Conservation (phyloP, 2,113 vertebrate genomes). For the Epinephelus cyanopodus region DNA sequence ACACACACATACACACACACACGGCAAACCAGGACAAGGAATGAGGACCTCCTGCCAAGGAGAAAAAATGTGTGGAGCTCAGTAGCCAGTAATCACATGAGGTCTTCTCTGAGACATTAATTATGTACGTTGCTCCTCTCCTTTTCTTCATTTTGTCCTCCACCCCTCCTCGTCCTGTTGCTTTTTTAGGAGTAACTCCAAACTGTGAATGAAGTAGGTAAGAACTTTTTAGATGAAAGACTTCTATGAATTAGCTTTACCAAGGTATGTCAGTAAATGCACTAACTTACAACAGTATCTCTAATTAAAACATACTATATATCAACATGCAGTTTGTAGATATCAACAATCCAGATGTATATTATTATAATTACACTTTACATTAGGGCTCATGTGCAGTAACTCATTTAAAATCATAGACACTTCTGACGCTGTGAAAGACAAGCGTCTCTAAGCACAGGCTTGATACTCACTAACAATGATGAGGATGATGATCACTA, state of each 20-base stretch:
- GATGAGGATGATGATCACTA: conserved; percentile 91
- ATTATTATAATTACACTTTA: not conserved
- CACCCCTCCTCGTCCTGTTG: conserved; percentile 24
- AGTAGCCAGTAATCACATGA: conserved; percentile 58
- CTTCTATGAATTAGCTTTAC: not conserved
- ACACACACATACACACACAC: conserved; percentile 13
- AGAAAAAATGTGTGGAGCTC: conserved; percentile 49
- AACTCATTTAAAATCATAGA: not conserved
- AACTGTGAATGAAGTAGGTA: conserved; percentile 67
- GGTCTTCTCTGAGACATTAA: conserved; percentile 42
- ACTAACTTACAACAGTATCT: not conserved
- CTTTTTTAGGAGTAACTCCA: conserved; percentile 73
- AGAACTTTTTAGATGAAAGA: not conserved
- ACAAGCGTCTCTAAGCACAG: not conserved
- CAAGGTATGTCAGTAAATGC: not conserved
- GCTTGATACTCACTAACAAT: conserved; percentile 91
- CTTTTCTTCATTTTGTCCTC: conserved; percentile 52
- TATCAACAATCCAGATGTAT: not conserved
- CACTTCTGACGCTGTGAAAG: not conserved
- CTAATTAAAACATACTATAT: not conserved
- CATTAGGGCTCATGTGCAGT: not conserved
- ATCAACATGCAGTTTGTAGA: not conserved
- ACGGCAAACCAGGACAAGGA: conserved; percentile 61
- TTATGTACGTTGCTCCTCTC: conserved; percentile 44
- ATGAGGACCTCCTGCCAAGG: conserved; percentile 52